phyloP scores from a whole-genome alignment of 2,797 vertebrate genomes.

The Mormyrus hasselquistii region DNA sequence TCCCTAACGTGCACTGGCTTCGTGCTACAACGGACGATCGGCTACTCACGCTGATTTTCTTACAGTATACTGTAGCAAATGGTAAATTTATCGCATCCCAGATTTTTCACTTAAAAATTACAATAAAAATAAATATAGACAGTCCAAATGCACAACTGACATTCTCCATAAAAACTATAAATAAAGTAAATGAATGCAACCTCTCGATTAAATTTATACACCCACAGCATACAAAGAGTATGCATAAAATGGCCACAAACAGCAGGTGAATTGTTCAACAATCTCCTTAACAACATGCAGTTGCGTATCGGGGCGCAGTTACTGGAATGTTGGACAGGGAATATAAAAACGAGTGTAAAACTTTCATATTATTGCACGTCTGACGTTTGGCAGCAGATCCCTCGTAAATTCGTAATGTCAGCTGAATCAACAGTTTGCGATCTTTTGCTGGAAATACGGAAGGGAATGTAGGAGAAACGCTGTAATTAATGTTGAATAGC shows the following conservation, averaged over 20 bases:
- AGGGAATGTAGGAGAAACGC: neutral
- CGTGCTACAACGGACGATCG: neutral
- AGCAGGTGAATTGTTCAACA: conserved; percentile 4
- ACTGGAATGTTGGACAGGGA: neutral
- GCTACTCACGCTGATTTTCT: neutral
- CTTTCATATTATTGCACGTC: neutral
- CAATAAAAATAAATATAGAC: neutral
- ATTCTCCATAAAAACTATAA: neutral
- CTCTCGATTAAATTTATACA: neutral
- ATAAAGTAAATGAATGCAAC: neutral
- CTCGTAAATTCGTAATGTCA: neutral
- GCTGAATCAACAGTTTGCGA: neutral
- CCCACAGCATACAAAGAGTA: neutral
- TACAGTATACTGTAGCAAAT: neutral
- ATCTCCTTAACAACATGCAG: neutral
- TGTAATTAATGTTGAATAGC: neutral
- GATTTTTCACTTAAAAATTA: neutral
- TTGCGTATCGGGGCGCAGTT: neutral
- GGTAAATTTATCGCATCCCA: neutral
- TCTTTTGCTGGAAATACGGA: neutral
- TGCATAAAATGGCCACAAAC: neutral
- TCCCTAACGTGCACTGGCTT: neutral
- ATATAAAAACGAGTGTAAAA: neutral
- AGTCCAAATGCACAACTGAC: neutral
- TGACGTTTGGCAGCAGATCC: neutral